Base-by-base conservation (phyloP, 2,113 vertebrate species). In the Chaetodon auriga region DNA sequence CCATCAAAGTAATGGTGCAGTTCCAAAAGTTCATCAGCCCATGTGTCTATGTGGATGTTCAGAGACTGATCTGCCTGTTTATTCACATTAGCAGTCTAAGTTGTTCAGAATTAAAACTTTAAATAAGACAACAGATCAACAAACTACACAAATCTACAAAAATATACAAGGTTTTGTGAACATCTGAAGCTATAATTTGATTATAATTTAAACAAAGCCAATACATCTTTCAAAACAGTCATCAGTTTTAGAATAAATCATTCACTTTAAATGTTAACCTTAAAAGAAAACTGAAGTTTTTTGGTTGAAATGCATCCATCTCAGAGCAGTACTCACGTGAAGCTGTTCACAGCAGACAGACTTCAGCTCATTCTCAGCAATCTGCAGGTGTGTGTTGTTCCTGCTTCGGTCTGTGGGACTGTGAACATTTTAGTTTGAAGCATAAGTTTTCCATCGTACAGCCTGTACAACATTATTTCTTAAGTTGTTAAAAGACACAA, bases 361-460 rank as follows among this genome's bases (percentile, higher is more conserved):
- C 58, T 12, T 11, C 6, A 54, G 23, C 60, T 36, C 2, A 64
- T 61, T 61, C 25, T 41, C 5, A 64, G 18, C 43, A n/a, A 19
- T 12, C 21, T 38, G 12, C 80, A 70, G 73, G 7, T 64, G 73
- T 61, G 63, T 62, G 57, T 23, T 75, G 10, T n/a, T 58, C 25
- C 16, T 60, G 19, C 7, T 41, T 16, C 3, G 16, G 4, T 19
- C 11, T 58, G 7, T 19, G 15, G 30, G 30, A 19, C 41, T 57
- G 25, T 19, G 48, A 11, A 9, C 0, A 18, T 35, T 48, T 36
- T 68, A 36, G 61, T 41, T 10, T 51, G 7, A 64, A 51, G 8
- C 30, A 9, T 4, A 23, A 11, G 19, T 2, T n/a, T 58, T 58
- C 49, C 19, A 36, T 23, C 5, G 46, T 46, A 35, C 14, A 55